A percentile compares a stretch with the other conserved stretches of the same genome.
Conservation (phyloP, 1,140 invertebrate species). For the Telenomus remus region DNA sequence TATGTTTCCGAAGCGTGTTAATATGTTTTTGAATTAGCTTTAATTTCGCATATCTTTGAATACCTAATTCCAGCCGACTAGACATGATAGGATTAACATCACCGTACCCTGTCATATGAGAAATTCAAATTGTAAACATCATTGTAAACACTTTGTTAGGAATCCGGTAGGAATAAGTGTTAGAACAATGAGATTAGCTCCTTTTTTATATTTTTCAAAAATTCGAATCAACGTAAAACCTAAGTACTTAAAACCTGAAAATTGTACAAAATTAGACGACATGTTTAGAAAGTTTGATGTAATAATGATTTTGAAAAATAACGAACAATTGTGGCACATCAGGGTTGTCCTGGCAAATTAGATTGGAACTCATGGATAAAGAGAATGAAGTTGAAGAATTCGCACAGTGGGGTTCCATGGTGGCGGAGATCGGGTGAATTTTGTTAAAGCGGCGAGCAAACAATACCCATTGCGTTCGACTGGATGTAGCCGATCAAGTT, state of each 20-base stretch:
- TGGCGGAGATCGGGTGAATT: slow-evolving; percentile 4
- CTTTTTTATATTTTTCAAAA: no score
- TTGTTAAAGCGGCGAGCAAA: slow-evolving; percentile 42
- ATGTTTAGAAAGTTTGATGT: no score
- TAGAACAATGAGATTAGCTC: no score
- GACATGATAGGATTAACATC: not conserved
- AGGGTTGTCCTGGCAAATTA: slow-evolving; percentile 73
- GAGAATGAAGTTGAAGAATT: slow-evolving; percentile 71
- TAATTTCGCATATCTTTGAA: not conserved
- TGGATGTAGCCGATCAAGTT: slow-evolving; percentile 8
- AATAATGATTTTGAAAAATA: no score
- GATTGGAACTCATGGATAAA: slow-evolving; percentile 70
- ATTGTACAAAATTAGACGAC: no score
- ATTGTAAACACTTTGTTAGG: not conserved
- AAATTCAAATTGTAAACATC: not conserved
- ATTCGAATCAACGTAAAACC: no score
- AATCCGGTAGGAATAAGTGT: no score
- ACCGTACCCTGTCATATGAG: not conserved
- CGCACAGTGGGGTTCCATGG: slow-evolving; percentile 64
- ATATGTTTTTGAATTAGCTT: slow-evolving; percentile 39
- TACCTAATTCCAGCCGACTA: not conserved
- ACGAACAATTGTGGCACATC: not conserved
- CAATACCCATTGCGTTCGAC: slow-evolving; percentile 33
- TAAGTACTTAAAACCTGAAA: no score
- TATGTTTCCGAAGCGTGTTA: slow-evolving; percentile 50